phyloP scores from a whole-genome alignment of 2,113 vertebrate species.

The Varanus komodoensis region DNA sequence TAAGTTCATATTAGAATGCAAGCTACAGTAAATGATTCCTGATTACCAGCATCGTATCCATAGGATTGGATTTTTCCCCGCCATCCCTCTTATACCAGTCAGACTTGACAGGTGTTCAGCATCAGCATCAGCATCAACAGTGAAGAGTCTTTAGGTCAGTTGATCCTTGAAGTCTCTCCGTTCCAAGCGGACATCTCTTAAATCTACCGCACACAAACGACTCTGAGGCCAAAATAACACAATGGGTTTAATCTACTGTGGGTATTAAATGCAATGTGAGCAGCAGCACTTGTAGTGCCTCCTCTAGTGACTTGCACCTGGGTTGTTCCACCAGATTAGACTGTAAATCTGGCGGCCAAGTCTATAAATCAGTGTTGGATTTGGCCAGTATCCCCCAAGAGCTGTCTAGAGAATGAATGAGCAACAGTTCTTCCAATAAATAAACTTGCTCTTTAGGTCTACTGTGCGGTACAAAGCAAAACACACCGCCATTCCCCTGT shows the following conservation, averaged over 20 bases:
- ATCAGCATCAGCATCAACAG: not conserved
- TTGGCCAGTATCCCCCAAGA: conserved; percentile 54
- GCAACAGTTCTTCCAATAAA: conserved; percentile 55
- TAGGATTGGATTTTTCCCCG: too few relatives aligned
- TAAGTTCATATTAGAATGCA: too few relatives aligned
- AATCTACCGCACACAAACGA: conserved; percentile 41
- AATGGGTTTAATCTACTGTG: conserved; percentile 43
- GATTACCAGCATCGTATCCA: too few relatives aligned
- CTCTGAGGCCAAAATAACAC: conserved; percentile 37
- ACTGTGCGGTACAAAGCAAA: not conserved
- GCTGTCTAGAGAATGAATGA: conserved; percentile 56
- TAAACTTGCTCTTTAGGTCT: conserved; percentile 53
- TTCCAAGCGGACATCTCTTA: not conserved
- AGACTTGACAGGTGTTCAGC: not conserved
- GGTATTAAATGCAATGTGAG: conserved; percentile 43
- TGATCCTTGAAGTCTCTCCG: not conserved
- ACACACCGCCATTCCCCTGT: not conserved
- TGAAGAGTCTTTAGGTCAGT: conserved; percentile 22
- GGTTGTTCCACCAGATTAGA: conserved; percentile 6
- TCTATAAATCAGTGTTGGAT: conserved; percentile 39
- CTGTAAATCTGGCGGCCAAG: conserved; percentile 16
- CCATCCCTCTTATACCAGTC: too few relatives aligned
- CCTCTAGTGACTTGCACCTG: conserved; percentile 41
- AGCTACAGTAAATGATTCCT: too few relatives aligned
- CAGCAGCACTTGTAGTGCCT: conserved; percentile 23